These are phyloP conservation scores for Saxicola maurus DNA, from an alignment of 2,797 vertebrate species.

Conservation along the genomic window DNA sequence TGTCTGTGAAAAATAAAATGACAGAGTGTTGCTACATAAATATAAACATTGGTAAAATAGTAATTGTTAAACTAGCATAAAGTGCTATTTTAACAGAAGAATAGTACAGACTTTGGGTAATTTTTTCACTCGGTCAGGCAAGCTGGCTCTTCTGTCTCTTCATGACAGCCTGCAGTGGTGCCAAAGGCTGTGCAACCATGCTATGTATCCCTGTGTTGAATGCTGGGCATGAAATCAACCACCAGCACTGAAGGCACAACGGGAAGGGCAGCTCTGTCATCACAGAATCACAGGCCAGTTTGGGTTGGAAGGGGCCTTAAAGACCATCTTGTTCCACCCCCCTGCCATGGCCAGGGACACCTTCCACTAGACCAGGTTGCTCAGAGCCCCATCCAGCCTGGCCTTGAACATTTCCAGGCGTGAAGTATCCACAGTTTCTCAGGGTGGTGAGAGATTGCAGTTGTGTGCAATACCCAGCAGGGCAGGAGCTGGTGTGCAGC, in stretches of 20 bases:
- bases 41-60: background rate
- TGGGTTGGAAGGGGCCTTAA: background rate
- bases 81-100: background rate
- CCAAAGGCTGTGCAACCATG: background rate
- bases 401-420: background rate
- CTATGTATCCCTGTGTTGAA: rapidly evolving
- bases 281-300: background rate
- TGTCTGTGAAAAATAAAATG: background rate
- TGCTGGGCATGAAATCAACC: background rate
- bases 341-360: background rate
- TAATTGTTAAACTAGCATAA: background rate
- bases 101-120: background rate
- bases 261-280: background rate
- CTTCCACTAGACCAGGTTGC: background rate
- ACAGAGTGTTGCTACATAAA: background rate
- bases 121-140: background rate
- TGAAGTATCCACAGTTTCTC: background rate
- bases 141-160: background rate
- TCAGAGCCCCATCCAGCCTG: background rate
- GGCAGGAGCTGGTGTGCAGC: background rate
- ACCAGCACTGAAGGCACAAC: background rate
- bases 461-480: background rate
- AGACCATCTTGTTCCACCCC: background rate
- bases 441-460: background rate
- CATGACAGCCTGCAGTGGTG: background rate